Percentiles rank a stretch among this genome's conserved stretches.
Conservation (phyloP, 2,797 vertebrate species). For the Menidia menidia region DNA sequence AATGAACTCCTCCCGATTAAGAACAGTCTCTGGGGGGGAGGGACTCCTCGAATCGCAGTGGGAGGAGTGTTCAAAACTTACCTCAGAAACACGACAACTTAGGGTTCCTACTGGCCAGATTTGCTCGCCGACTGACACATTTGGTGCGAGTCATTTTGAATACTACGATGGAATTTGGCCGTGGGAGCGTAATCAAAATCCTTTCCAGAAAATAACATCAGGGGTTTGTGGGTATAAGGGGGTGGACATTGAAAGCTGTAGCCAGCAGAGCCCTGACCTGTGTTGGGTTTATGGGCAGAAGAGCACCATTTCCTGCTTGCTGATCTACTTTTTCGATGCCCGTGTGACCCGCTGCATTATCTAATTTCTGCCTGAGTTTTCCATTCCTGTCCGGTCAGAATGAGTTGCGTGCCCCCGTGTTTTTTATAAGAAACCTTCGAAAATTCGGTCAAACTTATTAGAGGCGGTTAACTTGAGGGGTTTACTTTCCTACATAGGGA, state of each 20-base stretch:
- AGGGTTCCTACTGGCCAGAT: constrained; percentile 3
- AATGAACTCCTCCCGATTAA: constrained; percentile 76
- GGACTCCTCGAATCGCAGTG: constrained; percentile 30
- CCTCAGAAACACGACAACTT: constrained; percentile 30
- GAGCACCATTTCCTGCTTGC: neutral
- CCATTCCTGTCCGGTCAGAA: constrained; percentile 1
- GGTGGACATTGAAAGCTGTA: constrained; percentile 47
- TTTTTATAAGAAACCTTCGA: neutral
- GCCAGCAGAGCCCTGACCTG: constrained; percentile 16
- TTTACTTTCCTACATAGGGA: too few species aligned
- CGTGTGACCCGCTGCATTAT: neutral
- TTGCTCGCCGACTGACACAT: constrained; percentile 14
- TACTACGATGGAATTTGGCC: constrained; percentile 13
- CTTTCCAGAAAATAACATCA: constrained; percentile 46
- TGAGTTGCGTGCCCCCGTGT: neutral
- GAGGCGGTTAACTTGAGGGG: neutral
- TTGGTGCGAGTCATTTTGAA: constrained; percentile 15
- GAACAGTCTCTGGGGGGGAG: constrained; percentile 57
- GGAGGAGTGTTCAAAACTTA: constrained; percentile 32
- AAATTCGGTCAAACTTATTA: neutral
- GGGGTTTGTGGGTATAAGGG: constrained; percentile 41
- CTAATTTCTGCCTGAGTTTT: neutral
- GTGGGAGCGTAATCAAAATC: constrained; percentile 48
- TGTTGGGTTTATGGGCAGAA: constrained; percentile 15
- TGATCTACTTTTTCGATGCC: constrained; percentile 4